These are phyloP conservation scores for Meandrusa payeni DNA, from an alignment of 2,888 invertebrate species.

Conservation along the genomic window DNA sequence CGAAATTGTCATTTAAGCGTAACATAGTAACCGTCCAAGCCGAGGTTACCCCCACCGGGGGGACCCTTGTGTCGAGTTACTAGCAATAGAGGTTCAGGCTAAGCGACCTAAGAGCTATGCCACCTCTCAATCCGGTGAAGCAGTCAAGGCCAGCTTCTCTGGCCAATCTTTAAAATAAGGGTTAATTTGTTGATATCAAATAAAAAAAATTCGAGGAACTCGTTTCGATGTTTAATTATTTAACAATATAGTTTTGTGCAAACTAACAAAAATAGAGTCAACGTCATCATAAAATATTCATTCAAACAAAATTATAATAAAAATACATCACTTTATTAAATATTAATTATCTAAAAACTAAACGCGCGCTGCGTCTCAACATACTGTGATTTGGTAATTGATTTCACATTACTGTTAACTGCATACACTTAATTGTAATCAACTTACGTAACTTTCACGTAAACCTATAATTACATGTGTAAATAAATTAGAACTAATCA, in stretches of 20 bases:
- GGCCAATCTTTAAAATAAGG: too few relatives aligned
- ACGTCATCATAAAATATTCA: slow-evolving; percentile 74
- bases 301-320: slow-evolving; percentile 71
- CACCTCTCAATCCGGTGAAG: too few relatives aligned
- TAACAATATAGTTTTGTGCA: slow-evolving; percentile 67
- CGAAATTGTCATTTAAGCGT: too few relatives aligned
- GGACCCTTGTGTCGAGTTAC: too few relatives aligned
- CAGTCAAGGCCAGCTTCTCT: too few relatives aligned
- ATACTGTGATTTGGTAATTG: slow-evolving; percentile 62
- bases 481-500: background rate
- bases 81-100: too few relatives aligned
- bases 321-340: slow-evolving; percentile 46
- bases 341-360: slow-evolving; percentile 29
- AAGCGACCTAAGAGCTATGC: too few relatives aligned
- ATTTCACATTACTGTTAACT: slow-evolving; percentile 38
- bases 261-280: slow-evolving; percentile 66
- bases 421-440: slow-evolving; percentile 24
- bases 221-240: slow-evolving; percentile 46
- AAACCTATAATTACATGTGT: slow-evolving; percentile 11
- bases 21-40: too few relatives aligned
- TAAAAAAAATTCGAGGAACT: slow-evolving; percentile 28
- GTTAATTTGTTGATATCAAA: too few relatives aligned
- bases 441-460: slow-evolving; percentile 28
- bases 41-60: too few relatives aligned
- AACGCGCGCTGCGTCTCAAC: slow-evolving; percentile 38